These are phyloP conservation scores for Drosophila takahashii DNA, from an alignment of 1,140 invertebrate genomes.

Conservation along the genomic window DNA sequence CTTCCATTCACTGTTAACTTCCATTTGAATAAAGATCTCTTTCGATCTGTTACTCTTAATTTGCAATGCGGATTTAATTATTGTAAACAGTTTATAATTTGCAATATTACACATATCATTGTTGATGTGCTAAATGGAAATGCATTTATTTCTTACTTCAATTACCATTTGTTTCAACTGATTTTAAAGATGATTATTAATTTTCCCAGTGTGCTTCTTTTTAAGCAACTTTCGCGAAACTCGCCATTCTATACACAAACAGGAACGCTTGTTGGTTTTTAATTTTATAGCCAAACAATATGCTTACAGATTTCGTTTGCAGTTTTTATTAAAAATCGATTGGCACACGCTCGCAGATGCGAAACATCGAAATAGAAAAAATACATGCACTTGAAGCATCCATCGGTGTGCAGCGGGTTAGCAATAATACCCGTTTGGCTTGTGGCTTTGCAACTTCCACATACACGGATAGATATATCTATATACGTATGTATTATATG, in stretches of 20 bases:
- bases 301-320: slow-evolving; percentile 69
- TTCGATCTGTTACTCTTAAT: no score
- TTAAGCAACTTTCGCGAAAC: slow-evolving; percentile 18
- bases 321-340: slow-evolving; percentile 80
- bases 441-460: slow-evolving; percentile 60
- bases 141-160: no score
- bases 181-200: no score
- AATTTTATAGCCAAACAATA: slow-evolving; percentile 81
- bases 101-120: no score
- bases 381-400: slow-evolving; percentile 12
- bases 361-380: slow-evolving; percentile 23
- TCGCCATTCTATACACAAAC: slow-evolving; percentile 15
- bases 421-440: slow-evolving; percentile 55
- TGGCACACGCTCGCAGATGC: slow-evolving; percentile 6
- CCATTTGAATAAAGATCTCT: no score
- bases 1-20: no score
- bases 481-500: background rate
- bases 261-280: slow-evolving; percentile 71
- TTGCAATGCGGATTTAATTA: no score
- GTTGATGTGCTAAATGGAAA: no score
- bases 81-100: no score
- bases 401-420: slow-evolving; percentile 16
- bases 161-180: background rate
- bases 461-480: slow-evolving; percentile 6
- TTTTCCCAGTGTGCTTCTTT: slow-evolving; percentile 6